These are phyloP conservation scores for Caenorhabditis imperialis DNA, from an alignment of 2,888 invertebrate species.

Conservation along the genomic window DNA sequence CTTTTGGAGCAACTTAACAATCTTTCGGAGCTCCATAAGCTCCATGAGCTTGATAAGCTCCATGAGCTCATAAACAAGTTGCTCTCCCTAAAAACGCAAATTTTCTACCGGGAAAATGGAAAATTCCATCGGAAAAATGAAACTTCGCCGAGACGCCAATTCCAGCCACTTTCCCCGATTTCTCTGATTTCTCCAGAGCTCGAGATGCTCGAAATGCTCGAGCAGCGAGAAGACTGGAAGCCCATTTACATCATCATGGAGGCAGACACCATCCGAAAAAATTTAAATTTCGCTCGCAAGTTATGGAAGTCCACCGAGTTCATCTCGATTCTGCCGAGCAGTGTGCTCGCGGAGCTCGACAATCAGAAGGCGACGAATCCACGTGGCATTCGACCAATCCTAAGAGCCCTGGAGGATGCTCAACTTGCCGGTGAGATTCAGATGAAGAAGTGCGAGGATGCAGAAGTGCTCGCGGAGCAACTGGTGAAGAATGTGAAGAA, in stretches of 20 bases:
- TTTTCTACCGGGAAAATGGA: neutral
- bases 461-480: constrained; percentile 14
- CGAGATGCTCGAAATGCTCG: constrained; percentile 1
- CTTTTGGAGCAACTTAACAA: constrained; percentile 9
- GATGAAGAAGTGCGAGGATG: constrained; percentile 13
- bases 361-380: constrained; percentile 9
- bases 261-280: constrained; percentile 1
- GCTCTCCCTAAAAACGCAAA: constrained; percentile 1
- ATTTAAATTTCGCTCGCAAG: constrained; percentile 3
- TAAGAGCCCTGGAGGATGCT: constrained; percentile 17
- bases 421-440: constrained; percentile 4
- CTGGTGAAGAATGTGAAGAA: constrained; percentile 14
- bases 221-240: constrained; percentile 37
- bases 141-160: constrained; percentile 4
- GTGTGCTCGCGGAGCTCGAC: constrained; percentile 22
- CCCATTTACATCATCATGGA: constrained; percentile 45
- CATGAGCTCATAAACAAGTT: neutral
- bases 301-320: constrained; percentile 40
- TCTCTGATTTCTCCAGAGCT: constrained; percentile 10
- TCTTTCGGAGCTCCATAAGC: too few species aligned
- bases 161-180: too few species aligned
- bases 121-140: constrained; percentile 7
- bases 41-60: too few species aligned
- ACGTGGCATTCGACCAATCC: constrained; percentile 8
- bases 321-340: constrained; percentile 23